These are phyloP conservation scores for Climacteris rufus DNA, from an alignment of 2,113 vertebrate genomes.

Conservation along the genomic window DNA sequence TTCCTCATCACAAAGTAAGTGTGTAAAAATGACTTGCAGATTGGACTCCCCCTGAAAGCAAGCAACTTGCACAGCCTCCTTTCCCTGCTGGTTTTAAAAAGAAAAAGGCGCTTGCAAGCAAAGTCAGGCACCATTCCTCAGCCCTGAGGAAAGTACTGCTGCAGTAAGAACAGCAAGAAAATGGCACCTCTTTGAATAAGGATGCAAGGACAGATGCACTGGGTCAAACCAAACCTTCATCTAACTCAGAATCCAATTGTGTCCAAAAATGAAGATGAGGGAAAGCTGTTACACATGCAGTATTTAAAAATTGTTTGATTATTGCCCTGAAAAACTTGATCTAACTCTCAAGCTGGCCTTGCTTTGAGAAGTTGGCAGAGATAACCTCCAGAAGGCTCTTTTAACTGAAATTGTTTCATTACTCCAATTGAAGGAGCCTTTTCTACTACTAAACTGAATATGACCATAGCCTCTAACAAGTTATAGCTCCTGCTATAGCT, in stretches of 20 bases:
- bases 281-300: not conserved
- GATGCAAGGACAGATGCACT: not conserved
- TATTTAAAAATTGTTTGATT: not conserved
- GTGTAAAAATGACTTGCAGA: not conserved
- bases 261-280: not conserved
- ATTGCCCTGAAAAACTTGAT: not conserved
- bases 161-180: not conserved
- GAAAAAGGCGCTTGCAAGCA: rapidly evolving
- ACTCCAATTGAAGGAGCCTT: not conserved
- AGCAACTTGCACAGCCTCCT: not conserved
- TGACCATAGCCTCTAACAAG: not conserved
- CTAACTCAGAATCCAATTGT: not conserved
- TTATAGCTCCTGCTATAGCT: not conserved
- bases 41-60: not conserved
- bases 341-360: not conserved
- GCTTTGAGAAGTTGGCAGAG: not conserved
- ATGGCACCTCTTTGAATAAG: not conserved
- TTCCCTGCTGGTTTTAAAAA: not conserved
- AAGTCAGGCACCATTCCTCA: not conserved
- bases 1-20: not conserved
- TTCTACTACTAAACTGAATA: not conserved
- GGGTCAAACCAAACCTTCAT: not conserved
- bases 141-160: not conserved
- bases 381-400: not conserved
- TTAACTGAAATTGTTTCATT: not conserved